phyloP scores from a whole-genome alignment of 2,797 vertebrate genomes.

The Silurus aristotelis region DNA sequence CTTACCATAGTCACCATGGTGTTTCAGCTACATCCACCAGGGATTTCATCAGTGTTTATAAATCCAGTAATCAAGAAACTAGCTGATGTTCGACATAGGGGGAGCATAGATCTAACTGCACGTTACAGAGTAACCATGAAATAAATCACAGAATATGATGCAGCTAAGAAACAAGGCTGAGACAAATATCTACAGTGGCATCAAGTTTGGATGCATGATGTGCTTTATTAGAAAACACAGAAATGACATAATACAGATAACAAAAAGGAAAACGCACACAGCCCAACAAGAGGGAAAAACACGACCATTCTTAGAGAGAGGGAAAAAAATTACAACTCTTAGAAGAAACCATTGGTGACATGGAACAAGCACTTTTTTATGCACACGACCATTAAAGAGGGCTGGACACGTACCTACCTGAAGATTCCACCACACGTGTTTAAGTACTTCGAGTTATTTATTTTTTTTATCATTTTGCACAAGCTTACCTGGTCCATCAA shows the following conservation, averaged over 20 bases:
- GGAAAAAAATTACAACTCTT: constrained; percentile 35
- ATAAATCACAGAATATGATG: constrained; percentile 37
- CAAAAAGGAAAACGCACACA: constrained; percentile 54
- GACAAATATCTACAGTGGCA: constrained; percentile 64
- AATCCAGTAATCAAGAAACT: neutral
- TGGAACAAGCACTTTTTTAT: constrained; percentile 65
- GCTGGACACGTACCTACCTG: constrained; percentile 26
- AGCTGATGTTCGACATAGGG: neutral
- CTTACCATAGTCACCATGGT: constrained; percentile 1
- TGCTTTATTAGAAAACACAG: constrained; percentile 70
- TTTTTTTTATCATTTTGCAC: constrained; percentile 39
- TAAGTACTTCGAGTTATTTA: neutral
- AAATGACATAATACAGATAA: constrained; percentile 65
- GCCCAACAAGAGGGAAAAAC: constrained; percentile 20
- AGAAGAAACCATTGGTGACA: constrained; percentile 50
- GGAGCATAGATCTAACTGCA: neutral
- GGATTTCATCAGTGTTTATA: neutral
- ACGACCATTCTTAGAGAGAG: neutral
- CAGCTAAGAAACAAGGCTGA: constrained; percentile 67
- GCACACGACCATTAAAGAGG: neutral
- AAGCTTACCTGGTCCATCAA: constrained; percentile 98
- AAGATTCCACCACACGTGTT: neutral
- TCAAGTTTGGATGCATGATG: constrained; percentile 65
- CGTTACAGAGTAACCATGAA: neutral
- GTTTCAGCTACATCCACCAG: neutral